Evolutionary conservation across 2,888 invertebrate species (phyloP).

Genomic region (Hirtodrosophila confusa): DNA sequence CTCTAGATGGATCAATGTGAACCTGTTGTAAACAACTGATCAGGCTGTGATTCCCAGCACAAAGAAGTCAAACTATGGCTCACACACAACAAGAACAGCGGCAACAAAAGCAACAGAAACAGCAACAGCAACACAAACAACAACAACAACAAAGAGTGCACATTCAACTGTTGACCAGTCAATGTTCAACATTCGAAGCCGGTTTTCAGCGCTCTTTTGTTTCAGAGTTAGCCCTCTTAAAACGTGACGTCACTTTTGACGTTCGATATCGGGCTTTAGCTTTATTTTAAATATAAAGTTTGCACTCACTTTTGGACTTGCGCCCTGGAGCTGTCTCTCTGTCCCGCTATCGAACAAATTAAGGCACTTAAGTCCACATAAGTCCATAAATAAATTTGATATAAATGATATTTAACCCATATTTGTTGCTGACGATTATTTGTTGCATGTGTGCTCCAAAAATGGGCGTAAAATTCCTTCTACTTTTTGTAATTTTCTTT

Average conservation of each 20-base stretch:
- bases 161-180: slow-evolving; percentile 26
- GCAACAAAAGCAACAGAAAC: slow-evolving; percentile 15
- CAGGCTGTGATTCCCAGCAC: slow-evolving; percentile 49
- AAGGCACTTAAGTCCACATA: slow-evolving; percentile 62
- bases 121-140: slow-evolving; percentile 8
- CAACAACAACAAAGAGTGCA: neutral
- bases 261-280: slow-evolving; percentile 39
- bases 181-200: slow-evolving; percentile 40
- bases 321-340: slow-evolving; percentile 20
- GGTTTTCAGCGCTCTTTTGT: slow-evolving; percentile 49
- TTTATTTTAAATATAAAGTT: slow-evolving; percentile 48
- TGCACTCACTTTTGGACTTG: slow-evolving; percentile 45
- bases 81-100: slow-evolving; percentile 10
- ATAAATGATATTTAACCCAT: slow-evolving; percentile 76
- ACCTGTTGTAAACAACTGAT: slow-evolving; percentile 47
- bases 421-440: slow-evolving; percentile 60
- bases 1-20: slow-evolving; percentile 50
- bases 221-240: slow-evolving; percentile 21
- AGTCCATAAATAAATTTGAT: slow-evolving; percentile 66
- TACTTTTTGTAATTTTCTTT: neutral
- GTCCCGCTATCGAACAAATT: slow-evolving; percentile 53
- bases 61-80: slow-evolving; percentile 48
- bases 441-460: slow-evolving; percentile 27
- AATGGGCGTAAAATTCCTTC: slow-evolving; percentile 52
- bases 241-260: slow-evolving; percentile 73